phyloP scores from a whole-genome alignment of 92 coral and sea anemone genomes.

The Bergia sp. region DNA sequence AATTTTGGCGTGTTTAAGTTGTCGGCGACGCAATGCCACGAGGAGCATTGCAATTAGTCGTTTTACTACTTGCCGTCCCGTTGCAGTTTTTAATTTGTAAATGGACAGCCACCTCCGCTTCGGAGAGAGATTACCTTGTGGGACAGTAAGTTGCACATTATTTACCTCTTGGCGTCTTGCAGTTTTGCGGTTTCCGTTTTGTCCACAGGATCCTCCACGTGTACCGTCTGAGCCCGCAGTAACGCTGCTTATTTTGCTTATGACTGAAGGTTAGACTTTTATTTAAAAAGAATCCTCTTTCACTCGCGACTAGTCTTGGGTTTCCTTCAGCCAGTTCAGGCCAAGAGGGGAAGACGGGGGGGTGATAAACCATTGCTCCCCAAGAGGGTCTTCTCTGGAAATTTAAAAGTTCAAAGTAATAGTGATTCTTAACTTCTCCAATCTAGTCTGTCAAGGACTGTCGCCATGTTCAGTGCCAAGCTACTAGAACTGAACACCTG shows the following conservation, averaged over 20 bases:
- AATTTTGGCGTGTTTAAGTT: neutral
- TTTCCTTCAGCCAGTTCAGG: too few relatives aligned
- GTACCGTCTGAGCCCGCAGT: too few relatives aligned
- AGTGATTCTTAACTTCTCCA: too few relatives aligned
- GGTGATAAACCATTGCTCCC: too few relatives aligned
- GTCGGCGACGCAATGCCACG: constrained; percentile 74
- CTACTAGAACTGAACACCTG: constrained; percentile 75
- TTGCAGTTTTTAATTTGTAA: constrained; percentile 90
- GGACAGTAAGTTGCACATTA: constrained; percentile 70
- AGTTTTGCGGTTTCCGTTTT: neutral
- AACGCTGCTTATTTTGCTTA: too few relatives aligned
- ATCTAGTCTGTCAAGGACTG: constrained; percentile 23
- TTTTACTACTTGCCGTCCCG: constrained; percentile 90
- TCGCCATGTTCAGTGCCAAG: constrained; percentile 38
- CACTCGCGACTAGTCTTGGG: too few relatives aligned
- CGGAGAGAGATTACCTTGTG: constrained; percentile 74
- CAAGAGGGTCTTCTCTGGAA: too few relatives aligned
- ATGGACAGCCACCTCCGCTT: constrained; percentile 82
- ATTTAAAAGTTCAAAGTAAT: too few relatives aligned
- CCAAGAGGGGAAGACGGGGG: too few relatives aligned
- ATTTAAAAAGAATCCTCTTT: too few relatives aligned
- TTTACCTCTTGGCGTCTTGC: neutral
- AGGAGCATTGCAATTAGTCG: constrained; percentile 75
- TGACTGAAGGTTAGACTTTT: too few relatives aligned
- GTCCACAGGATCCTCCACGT: too few relatives aligned